These are phyloP conservation scores for Nestor notabilis DNA, from an alignment of 2,113 vertebrate species.

Conservation along the genomic window DNA sequence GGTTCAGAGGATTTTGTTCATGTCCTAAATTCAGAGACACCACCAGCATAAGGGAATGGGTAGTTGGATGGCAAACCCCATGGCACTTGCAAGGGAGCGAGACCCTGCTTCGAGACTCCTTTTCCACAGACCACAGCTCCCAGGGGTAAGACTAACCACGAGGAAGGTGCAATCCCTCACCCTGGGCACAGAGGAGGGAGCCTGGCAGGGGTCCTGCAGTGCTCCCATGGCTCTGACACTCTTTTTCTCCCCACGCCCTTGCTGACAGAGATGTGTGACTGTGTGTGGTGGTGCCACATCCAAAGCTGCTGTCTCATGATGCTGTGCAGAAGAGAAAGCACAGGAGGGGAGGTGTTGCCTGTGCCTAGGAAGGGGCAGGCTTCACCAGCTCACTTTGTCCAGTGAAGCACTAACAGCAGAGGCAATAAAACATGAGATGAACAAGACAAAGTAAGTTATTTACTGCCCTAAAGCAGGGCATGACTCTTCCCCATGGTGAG, in stretches of 20 bases:
- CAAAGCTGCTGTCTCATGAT: background rate
- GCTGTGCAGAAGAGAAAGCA: background rate
- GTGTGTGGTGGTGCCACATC: background rate
- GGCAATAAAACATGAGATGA: background rate
- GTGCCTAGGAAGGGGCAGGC: fast-evolving
- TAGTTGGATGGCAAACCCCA: background rate
- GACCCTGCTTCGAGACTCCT: background rate
- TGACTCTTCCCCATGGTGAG: background rate
- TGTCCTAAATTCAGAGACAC: background rate
- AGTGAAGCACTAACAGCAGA: background rate
- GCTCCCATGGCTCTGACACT: background rate
- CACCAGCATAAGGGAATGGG: background rate
- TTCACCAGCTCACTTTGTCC: fast-evolving
- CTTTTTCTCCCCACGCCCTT: background rate
- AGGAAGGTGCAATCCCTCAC: background rate
- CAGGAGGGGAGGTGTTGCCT: background rate
- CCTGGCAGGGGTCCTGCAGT: fast-evolving
- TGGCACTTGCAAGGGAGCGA: background rate
- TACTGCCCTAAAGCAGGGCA: background rate
- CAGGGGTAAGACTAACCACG: background rate
- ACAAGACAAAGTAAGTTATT: background rate
- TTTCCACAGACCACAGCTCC: background rate
- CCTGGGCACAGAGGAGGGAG: background rate
- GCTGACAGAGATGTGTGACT: background rate
- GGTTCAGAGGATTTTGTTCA: background rate